phyloP scores from a whole-genome alignment of 2,888 invertebrate species.

The Lampropteryx suffumata region DNA sequence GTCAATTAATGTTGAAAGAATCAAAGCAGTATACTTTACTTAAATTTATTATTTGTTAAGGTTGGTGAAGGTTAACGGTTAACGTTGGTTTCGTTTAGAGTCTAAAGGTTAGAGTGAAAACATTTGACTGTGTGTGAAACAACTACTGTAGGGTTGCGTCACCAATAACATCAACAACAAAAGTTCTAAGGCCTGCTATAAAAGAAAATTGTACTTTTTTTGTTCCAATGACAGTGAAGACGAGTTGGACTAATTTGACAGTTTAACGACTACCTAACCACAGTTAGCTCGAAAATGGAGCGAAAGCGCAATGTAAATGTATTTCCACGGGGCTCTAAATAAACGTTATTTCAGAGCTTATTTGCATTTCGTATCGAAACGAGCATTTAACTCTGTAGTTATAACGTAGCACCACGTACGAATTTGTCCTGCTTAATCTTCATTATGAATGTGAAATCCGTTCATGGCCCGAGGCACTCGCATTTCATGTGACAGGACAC shows the following conservation, averaged over 20 bases:
- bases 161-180: constrained; percentile 53
- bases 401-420: constrained; percentile 40
- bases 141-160: constrained; percentile 12
- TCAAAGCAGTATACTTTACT: no score
- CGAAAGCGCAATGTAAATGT: constrained; percentile 41
- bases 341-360: constrained; percentile 42
- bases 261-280: constrained; percentile 58
- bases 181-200: constrained; percentile 65
- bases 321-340: constrained; percentile 41
- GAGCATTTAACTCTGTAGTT: constrained; percentile 42
- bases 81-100: no score
- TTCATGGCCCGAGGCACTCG: constrained; percentile 67
- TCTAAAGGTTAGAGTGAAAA: constrained; percentile 8
- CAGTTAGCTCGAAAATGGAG: constrained; percentile 49
- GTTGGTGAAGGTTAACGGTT: no score
- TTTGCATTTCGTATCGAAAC: constrained; percentile 42
- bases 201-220: constrained; percentile 62
- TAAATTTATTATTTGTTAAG: no score
- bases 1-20: no score
- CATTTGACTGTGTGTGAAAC: constrained; percentile 4
- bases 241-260: constrained; percentile 67
- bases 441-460: constrained; percentile 72
- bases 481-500: constrained; percentile 77
- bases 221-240: constrained; percentile 56
- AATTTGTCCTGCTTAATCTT: constrained; percentile 59